Evolutionary conservation across 1,140 invertebrate genomes (phyloP).

Genomic region (Lordiphosa collinella): DNA sequence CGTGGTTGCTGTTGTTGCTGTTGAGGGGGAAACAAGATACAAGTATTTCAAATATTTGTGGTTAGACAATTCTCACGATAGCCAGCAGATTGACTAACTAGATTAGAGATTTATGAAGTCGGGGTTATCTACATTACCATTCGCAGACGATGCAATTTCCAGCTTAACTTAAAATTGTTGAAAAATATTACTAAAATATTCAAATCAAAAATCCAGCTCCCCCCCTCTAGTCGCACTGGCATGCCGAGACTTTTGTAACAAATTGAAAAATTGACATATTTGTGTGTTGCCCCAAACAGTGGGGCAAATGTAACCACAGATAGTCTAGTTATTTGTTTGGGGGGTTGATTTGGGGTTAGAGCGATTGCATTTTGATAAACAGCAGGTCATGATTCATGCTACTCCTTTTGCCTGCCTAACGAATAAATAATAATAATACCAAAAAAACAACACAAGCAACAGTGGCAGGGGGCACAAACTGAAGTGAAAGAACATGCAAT

Average conservation of each 20-base stretch:
- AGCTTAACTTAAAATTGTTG: no score
- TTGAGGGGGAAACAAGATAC: constrained; percentile 17
- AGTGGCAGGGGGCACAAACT: constrained; percentile 16
- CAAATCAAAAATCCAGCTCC: neutral
- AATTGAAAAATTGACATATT: constrained; percentile 49
- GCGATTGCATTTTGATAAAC: constrained; percentile 41
- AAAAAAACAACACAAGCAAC: constrained; percentile 3
- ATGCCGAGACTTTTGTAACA: constrained; percentile 20
- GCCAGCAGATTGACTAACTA: no score
- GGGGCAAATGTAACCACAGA: constrained; percentile 42
- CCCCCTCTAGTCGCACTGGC: neutral
- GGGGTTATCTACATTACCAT: no score
- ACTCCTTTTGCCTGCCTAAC: constrained; percentile 39
- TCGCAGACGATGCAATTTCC: no score
- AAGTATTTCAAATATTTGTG: constrained; percentile 35
- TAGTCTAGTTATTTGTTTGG: constrained; percentile 4
- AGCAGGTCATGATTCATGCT: constrained; percentile 52
- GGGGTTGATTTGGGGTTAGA: neutral
- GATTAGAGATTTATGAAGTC: no score
- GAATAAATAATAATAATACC: constrained; percentile 12
- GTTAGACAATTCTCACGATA: constrained; percentile 6
- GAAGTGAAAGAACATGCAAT: constrained; percentile 32
- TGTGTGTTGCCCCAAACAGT: constrained; percentile 2
- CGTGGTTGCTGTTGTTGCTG: neutral
- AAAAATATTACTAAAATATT: neutral